Percentiles rank a stretch among this genome's conserved stretches.
phyloP scores from a whole-genome alignment of 2,888 invertebrate genomes.

The Kuschelorhynchus macadamiae region DNA sequence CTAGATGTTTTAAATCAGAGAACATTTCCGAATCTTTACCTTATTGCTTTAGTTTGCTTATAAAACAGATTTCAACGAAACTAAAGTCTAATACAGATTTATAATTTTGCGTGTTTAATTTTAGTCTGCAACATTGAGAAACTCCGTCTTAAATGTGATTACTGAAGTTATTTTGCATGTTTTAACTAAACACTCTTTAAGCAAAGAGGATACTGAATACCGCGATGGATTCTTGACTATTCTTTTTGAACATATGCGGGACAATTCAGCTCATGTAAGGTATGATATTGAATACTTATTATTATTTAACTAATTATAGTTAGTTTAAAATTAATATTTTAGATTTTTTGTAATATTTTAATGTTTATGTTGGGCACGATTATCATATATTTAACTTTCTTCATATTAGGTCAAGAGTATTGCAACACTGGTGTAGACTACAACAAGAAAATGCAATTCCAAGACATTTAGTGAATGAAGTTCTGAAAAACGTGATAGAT shows the following conservation, averaged over 20 bases:
- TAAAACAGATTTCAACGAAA: no score
- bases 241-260: conserved; percentile 86
- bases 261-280: conserved; percentile 85
- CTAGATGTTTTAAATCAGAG: no score
- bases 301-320: no score
- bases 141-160: conserved; percentile 87
- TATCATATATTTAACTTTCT: no score
- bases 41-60: no score
- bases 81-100: no score
- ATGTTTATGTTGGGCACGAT: no score
- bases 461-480: conserved; percentile 76
- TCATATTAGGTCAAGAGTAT: conserved; percentile 52
- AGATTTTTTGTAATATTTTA: no score
- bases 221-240: conserved; percentile 86
- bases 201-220: conserved; percentile 56
- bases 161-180: conserved; percentile 82
- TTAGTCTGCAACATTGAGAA: conserved; percentile 73
- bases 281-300: conserved; percentile 21
- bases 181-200: conserved; percentile 78
- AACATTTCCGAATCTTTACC: no score
- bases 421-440: conserved; percentile 87
- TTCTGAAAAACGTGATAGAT: conserved; percentile 78
- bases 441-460: conserved; percentile 87
- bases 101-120: not conserved
- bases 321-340: no score